phyloP scores from a whole-genome alignment of 2,797 vertebrate genomes.

The Notolepis coatsorum region DNA sequence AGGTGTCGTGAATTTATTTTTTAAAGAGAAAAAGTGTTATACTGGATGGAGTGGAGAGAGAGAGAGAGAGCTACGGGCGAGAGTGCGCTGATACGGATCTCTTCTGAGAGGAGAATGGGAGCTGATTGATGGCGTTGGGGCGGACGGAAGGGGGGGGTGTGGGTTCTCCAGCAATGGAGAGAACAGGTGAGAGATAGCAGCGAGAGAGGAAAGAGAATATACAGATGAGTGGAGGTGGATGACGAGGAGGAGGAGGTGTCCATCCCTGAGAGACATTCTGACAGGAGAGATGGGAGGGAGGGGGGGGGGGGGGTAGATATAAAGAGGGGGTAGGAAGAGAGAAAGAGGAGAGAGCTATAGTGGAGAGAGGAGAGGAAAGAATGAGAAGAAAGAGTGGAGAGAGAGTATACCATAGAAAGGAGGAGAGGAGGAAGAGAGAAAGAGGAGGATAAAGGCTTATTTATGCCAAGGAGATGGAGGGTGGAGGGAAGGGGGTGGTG shows the following conservation, averaged over 20 bases:
- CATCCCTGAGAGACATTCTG: constrained; percentile 13
- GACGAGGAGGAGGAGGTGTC: constrained; percentile 49
- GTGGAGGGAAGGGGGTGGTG: constrained; percentile 28
- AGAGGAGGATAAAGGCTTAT: neutral
- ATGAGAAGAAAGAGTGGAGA: constrained; percentile 4
- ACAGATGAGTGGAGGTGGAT: constrained; percentile 67
- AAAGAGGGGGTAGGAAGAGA: no score
- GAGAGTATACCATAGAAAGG: constrained; percentile 18
- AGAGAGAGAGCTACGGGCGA: constrained; percentile 53
- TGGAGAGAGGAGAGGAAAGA: no score
- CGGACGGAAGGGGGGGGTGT: constrained; percentile 65
- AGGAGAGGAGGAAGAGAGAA: neutral
- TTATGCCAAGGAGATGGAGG: constrained; percentile 3
- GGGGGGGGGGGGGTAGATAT: constrained; percentile 50
- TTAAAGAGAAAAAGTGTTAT: no score
- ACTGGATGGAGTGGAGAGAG: constrained; percentile 51
- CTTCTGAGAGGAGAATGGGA: constrained; percentile 67
- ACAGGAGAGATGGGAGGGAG: constrained; percentile 38
- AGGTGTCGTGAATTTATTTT: no score
- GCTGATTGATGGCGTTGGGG: constrained; percentile 79
- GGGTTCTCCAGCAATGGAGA: constrained; percentile 67
- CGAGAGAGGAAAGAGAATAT: constrained; percentile 53
- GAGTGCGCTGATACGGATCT: constrained; percentile 76
- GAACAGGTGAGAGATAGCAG: constrained; percentile 56
- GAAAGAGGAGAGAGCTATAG: no score